Evolutionary conservation across 2,888 invertebrate species (phyloP).

Genomic region (Kryphioiulus occultus): DNA sequence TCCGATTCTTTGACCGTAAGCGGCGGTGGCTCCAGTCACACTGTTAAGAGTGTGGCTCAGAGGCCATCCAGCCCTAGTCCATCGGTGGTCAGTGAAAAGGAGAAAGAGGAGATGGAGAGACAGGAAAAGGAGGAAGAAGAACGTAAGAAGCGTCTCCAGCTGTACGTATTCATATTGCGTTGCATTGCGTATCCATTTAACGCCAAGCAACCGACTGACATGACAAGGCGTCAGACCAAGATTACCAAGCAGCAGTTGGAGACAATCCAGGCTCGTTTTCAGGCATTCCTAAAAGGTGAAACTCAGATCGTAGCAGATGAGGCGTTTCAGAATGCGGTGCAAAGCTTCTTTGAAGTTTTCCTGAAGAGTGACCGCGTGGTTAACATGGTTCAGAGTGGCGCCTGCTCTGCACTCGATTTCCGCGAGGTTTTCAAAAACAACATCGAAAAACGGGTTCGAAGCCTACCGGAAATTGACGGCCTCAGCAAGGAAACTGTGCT

Average conservation of each 20-base stretch:
- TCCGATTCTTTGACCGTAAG: conserved; percentile 14
- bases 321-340: conserved; percentile 98
- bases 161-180: conserved; percentile 97
- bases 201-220: conserved; percentile 98
- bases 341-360: conserved; percentile 94
- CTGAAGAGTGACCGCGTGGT: conserved; percentile 94
- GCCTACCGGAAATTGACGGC: conserved; percentile 98
- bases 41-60: conserved; percentile 62
- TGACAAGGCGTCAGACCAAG: conserved; percentile 95
- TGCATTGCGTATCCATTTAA: conserved; percentile 99
- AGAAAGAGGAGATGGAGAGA: conserved; percentile 72
- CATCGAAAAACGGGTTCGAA: conserved; percentile 97
- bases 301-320: conserved; percentile 98
- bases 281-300: conserved; percentile 72
- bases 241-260: conserved; percentile 95
- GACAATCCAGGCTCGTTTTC: conserved; percentile 91
- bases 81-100: conserved; percentile 76
- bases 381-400: conserved; percentile 97
- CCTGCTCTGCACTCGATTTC: conserved; percentile 98
- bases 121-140: conserved; percentile 97
- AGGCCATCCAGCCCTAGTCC: conserved; percentile 89
- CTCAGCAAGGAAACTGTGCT: conserved; percentile 98
- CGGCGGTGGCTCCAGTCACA: conserved; percentile 16
- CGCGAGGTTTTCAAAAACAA: conserved; percentile 98
- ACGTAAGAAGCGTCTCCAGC: conserved; percentile 89